These are phyloP conservation scores for Mastacembelus armatus DNA, from an alignment of 2,797 vertebrate genomes.

Conservation along the genomic window DNA sequence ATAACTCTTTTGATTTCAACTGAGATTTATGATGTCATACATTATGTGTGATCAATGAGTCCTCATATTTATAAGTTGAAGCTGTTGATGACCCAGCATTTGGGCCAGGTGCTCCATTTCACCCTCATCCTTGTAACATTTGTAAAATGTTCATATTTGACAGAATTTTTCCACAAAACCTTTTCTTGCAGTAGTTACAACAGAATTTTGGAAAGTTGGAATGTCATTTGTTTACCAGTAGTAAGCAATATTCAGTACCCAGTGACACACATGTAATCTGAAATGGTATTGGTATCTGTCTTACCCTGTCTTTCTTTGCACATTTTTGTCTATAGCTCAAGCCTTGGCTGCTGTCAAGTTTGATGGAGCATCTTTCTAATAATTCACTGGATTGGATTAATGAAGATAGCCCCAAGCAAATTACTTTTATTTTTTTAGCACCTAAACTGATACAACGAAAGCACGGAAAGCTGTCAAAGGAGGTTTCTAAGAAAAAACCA, in stretches of 20 bases:
- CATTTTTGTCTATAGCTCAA: conserved; percentile 82
- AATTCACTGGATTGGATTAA: conserved; percentile 38
- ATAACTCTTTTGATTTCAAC: not conserved
- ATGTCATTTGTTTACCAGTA: not conserved
- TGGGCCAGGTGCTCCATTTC: not conserved
- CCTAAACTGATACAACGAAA: conserved; percentile 47
- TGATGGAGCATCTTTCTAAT: conserved; percentile 89
- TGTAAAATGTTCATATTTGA: too few relatives aligned
- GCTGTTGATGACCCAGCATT: not conserved
- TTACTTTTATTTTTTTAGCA: conserved; percentile 41
- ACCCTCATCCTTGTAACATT: too few relatives aligned
- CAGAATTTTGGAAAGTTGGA: not conserved
- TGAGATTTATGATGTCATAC: not conserved
- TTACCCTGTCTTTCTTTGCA: conserved; percentile 4
- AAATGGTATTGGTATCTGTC: not conserved
- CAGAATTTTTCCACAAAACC: too few relatives aligned
- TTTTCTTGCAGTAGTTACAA: not conserved
- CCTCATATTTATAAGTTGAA: not conserved
- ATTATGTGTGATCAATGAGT: too few relatives aligned
- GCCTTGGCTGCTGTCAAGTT: conserved; percentile 87
- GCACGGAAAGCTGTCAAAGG: conserved; percentile 33
- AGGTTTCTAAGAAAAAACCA: conserved; percentile 25
- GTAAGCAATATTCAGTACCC: not conserved
- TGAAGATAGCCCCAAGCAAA: too few relatives aligned
- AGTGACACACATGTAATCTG: not conserved